These are phyloP conservation scores for Catharus fuscescens DNA, from an alignment of 2,113 vertebrate species.

Conservation along the genomic window DNA sequence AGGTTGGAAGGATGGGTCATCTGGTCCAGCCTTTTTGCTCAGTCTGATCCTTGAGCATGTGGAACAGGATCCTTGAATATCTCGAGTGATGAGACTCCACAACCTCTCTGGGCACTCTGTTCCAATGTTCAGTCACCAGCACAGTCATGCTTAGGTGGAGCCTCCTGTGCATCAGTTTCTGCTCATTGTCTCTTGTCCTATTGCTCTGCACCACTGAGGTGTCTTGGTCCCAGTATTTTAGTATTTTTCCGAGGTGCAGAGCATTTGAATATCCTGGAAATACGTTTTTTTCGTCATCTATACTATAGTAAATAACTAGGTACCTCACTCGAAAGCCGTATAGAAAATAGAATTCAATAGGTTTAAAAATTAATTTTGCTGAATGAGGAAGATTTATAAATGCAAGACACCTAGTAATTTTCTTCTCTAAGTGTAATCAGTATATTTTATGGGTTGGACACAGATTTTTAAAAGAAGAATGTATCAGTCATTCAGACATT, in stretches of 20 bases:
- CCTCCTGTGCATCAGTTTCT: neutral
- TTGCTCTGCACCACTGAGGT: fast-evolving
- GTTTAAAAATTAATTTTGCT: neutral
- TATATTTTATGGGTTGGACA: neutral
- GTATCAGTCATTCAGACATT: neutral
- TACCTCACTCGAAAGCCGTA: neutral
- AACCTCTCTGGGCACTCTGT: neutral
- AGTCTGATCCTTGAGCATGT: neutral
- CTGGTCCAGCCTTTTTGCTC: neutral
- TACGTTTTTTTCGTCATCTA: neutral
- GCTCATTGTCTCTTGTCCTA: neutral
- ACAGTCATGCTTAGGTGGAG: neutral
- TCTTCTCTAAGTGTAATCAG: neutral
- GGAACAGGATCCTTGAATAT: neutral
- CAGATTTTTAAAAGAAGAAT: neutral
- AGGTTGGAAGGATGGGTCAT: neutral
- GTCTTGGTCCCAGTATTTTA: neutral
- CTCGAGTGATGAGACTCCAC: neutral
- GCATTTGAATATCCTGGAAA: neutral
- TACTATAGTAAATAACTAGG: neutral
- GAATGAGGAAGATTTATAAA: neutral
- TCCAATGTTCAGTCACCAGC: neutral
- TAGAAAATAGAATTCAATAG: neutral
- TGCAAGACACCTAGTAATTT: neutral
- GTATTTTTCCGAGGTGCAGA: neutral